Evolutionary conservation across 1,140 invertebrate species (phyloP), one percentile per base, ranked within the genome.

Genomic region (Ctenoplectra terminalis): DNA sequence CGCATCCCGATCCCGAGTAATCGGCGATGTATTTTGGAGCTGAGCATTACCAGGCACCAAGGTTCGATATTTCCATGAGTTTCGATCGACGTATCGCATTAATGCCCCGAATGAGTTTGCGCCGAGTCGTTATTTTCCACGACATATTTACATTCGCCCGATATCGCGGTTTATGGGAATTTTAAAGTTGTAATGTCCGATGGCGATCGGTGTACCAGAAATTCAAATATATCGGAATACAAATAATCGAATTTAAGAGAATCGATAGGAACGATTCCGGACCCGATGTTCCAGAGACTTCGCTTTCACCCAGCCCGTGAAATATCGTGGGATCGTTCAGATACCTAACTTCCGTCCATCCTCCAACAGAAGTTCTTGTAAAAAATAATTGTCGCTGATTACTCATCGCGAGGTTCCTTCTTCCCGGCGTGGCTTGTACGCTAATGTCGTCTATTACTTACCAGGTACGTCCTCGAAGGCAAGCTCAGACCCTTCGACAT

Each of bases 401-500:
- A 87, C 82, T 87, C 86, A 79, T 79, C 71, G 52, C 31, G 70
- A 56, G 63, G 83, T 81, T 64, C 63, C 58, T 78, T 77, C 58
- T 48, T 56, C 26, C 66, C 34, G 66, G 34, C 43, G 76, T 80
- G 64, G 83, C 87, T 88, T 89, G 89, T 90, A 90, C 84, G 84
- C 81, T 90, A 91, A 91, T 90, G 87, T 74, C 58, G 81, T 61
- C 90, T 85, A 91, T 91, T 90, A 90, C 87, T 90, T 89, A 90
- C 70, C 80, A 29, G 78, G 60, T 54, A 58, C 52, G 58, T 48
- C 77, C 63, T 77, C 70, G 71, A 83, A 74, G 82, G 82, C 80
- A 37, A 52, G 26, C 20, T 37, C 31, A 34, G 67, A 73, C 26
- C 54, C 58, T 77, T 60, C 48, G 56, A 56, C 56, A 78, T 79